A percentile compares a stretch with the other conserved stretches of the same genome.
Conservation (phyloP, 2,797 vertebrate species). For the Schizopygopsis malacanthus region DNA sequence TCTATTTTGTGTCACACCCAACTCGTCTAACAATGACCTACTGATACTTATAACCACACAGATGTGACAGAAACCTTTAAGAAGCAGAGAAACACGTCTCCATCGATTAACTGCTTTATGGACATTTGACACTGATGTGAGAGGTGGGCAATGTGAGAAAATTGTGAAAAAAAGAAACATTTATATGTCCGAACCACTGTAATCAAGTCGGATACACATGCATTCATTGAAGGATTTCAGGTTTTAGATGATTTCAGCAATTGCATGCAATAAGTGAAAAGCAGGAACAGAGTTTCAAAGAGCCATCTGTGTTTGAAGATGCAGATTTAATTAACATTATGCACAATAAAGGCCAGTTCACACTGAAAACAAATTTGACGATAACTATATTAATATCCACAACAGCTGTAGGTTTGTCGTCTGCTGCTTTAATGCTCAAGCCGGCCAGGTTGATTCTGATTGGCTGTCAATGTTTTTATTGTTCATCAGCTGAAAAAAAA, state of each 20-base stretch:
- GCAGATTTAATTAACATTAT: background rate
- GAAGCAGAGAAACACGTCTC: background rate
- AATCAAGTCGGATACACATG: conserved; percentile 19
- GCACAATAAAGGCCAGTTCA: conserved; percentile 16
- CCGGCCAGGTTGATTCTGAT: background rate
- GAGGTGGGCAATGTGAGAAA: conserved; percentile 15
- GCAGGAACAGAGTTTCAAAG: conserved; percentile 17
- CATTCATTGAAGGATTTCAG: conserved; percentile 26
- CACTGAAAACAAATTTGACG: background rate
- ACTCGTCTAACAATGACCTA: background rate
- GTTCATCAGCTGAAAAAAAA: background rate
- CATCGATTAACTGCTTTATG: background rate
- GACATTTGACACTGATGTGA: conserved; percentile 27
- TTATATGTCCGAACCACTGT: background rate
- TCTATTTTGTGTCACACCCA: background rate
- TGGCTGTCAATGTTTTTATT: background rate
- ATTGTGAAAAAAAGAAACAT: background rate
- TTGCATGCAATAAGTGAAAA: conserved; percentile 35
- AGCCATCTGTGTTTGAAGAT: conserved; percentile 10
- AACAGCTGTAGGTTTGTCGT: background rate
- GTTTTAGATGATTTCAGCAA: conserved; percentile 23
- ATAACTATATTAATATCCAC: background rate
- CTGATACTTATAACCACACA: conserved; percentile 11
- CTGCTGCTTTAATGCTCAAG: background rate
- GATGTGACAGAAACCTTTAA: background rate